phyloP scores from a whole-genome alignment of 2,113 vertebrate species.

The Australoheros scitulus region DNA sequence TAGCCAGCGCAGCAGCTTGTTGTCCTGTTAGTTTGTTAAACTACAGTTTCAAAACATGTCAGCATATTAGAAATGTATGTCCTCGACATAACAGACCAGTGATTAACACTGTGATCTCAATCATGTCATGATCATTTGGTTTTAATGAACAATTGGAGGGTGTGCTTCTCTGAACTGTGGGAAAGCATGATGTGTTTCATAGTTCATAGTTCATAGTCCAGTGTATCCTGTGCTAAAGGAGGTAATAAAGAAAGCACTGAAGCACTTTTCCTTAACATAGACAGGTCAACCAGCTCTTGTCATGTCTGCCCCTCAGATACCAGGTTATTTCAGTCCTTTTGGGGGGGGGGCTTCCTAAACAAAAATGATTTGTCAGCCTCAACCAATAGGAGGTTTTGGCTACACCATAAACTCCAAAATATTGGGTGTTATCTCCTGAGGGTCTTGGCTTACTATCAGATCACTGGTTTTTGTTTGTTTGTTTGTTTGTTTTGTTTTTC shows the following conservation, averaged over 20 bases:
- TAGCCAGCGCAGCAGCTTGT: neutral
- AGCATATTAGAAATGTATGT: neutral
- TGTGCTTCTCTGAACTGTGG: neutral
- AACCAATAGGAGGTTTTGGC: neutral
- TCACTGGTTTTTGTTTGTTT: neutral
- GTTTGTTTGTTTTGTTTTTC: neutral
- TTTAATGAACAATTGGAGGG: neutral
- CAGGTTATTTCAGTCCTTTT: neutral
- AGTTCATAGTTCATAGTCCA: neutral
- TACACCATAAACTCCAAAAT: no score
- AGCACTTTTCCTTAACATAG: neutral
- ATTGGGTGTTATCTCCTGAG: neutral
- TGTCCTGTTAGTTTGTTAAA: neutral
- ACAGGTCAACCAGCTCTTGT: neutral
- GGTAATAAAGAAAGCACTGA: neutral
- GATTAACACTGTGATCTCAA: neutral
- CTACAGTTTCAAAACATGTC: neutral
- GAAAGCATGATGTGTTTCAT: neutral
- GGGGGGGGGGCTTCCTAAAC: neutral
- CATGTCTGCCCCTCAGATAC: neutral
- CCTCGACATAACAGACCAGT: neutral
- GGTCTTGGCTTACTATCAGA: neutral
- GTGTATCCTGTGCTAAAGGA: neutral
- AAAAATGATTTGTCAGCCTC: neutral
- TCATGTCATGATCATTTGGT: neutral